These are phyloP conservation scores for Pomatorhinus ruficollis DNA, from an alignment of 2,113 vertebrate genomes.

Conservation along the genomic window DNA sequence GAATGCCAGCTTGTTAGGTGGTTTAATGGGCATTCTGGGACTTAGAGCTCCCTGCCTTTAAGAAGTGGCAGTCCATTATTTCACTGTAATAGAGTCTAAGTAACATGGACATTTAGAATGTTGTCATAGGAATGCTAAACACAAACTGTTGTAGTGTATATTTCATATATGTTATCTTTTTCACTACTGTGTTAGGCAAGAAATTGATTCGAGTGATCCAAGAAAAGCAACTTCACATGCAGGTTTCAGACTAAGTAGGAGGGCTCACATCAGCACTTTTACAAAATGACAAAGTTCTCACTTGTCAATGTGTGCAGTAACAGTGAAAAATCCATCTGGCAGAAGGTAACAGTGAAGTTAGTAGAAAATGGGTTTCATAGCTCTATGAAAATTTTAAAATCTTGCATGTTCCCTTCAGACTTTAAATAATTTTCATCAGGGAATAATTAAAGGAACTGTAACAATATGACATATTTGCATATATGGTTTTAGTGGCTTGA, in stretches of 20 bases:
- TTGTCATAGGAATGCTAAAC: not conserved
- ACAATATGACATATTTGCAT: not conserved
- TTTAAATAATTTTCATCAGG: not conserved
- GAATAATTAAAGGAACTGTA: not conserved
- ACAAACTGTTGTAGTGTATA: not conserved
- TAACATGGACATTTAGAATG: not conserved
- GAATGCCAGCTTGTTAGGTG: not conserved
- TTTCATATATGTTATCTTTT: not conserved
- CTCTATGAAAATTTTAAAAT: not conserved
- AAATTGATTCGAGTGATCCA: not conserved
- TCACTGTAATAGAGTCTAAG: not conserved
- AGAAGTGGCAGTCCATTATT: not conserved
- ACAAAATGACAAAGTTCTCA: slow-evolving; percentile 8
- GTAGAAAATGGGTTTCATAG: not conserved
- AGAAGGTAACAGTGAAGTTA: not conserved
- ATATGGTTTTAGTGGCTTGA: not conserved
- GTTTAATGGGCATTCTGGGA: not conserved
- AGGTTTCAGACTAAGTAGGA: not conserved
- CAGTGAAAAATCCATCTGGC: slow-evolving; percentile 39
- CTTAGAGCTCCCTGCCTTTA: not conserved
- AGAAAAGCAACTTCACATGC: not conserved
- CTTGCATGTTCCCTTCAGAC: not conserved
- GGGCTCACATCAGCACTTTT: not conserved
- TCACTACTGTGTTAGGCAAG: not conserved
- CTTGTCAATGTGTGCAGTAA: slow-evolving; percentile 29